These are phyloP conservation scores for Andrena trimmerana DNA, from an alignment of 2,888 invertebrate species.

Conservation along the genomic window DNA sequence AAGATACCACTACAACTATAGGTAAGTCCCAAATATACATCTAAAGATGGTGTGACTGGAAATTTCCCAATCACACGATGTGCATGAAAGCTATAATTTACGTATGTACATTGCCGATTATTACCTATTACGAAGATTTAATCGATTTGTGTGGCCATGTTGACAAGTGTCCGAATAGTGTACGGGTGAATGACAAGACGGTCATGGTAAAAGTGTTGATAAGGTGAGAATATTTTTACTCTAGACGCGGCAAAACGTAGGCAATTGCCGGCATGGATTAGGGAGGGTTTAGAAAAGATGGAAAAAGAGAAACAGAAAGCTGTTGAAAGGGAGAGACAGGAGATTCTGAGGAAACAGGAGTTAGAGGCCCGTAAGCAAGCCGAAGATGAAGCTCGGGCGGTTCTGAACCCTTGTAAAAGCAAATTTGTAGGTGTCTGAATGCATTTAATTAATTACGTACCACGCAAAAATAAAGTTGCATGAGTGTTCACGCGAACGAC, in stretches of 20 bases:
- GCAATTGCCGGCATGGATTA: slow-evolving; percentile 98
- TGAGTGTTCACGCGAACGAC: background rate
- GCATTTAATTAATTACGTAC: background rate
- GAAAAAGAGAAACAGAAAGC: slow-evolving; percentile 96
- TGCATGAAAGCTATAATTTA: background rate
- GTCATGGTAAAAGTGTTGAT: background rate
- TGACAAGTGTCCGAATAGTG: background rate
- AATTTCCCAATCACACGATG: background rate
- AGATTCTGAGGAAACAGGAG: slow-evolving; percentile 88
- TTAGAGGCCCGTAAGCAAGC: slow-evolving; percentile 86
- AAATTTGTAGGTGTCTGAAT: slow-evolving; percentile 86
- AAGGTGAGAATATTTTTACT: slow-evolving; percentile 23
- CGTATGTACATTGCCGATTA: background rate
- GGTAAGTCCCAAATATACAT: slow-evolving; percentile 69
- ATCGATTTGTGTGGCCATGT: background rate
- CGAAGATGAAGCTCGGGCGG: slow-evolving; percentile 86
- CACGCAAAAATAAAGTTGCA: background rate
- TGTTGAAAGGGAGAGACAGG: slow-evolving; percentile 91
- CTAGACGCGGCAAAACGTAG: slow-evolving; percentile 94
- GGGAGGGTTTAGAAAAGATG: slow-evolving; percentile 99
- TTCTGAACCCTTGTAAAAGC: slow-evolving; percentile 86
- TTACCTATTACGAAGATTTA: background rate
- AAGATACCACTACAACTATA: slow-evolving; percentile 81
- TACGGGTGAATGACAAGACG: background rate
- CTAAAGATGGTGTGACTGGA: background rate